Evolutionary conservation across 2,888 invertebrate species (phyloP).

Genomic region (Chelonus formosanus): DNA sequence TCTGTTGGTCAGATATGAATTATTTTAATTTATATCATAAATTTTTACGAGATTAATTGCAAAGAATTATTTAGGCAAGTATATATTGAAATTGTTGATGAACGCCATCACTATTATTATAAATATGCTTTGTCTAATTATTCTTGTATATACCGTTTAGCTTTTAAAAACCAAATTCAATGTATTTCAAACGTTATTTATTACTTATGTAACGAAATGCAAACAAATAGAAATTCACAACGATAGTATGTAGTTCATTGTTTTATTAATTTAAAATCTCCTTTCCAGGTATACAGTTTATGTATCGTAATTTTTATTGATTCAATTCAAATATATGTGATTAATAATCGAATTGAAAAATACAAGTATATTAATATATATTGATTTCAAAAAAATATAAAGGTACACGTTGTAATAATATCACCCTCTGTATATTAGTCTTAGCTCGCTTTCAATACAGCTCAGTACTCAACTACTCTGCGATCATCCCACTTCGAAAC

Average conservation of each 20-base stretch:
- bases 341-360: not conserved
- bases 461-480: slow-evolving; percentile 37
- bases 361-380: too few relatives aligned
- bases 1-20: slow-evolving; percentile 9
- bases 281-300: too few relatives aligned
- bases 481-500: slow-evolving; percentile 34
- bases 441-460: not conserved
- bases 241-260: slow-evolving; percentile 3
- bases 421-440: not conserved
- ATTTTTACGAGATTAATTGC: slow-evolving; percentile 17
- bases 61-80: not conserved
- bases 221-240: slow-evolving; percentile 32
- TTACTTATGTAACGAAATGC: slow-evolving; percentile 39
- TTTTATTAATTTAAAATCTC: not conserved
- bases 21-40: too few relatives aligned
- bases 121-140: slow-evolving; percentile 24
- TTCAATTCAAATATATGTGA: not conserved
- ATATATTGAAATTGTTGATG: slow-evolving; percentile 1
- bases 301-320: not conserved
- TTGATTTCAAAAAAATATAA: too few relatives aligned
- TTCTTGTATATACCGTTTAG: slow-evolving; percentile 44
- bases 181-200: slow-evolving; percentile 49
- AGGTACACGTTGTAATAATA: not conserved
- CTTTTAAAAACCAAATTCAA: slow-evolving; percentile 47
- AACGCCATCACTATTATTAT: slow-evolving; percentile 3